These are phyloP conservation scores for Osmoderma eremita DNA, from an alignment of 2,888 invertebrate species.

Conservation along the genomic window DNA sequence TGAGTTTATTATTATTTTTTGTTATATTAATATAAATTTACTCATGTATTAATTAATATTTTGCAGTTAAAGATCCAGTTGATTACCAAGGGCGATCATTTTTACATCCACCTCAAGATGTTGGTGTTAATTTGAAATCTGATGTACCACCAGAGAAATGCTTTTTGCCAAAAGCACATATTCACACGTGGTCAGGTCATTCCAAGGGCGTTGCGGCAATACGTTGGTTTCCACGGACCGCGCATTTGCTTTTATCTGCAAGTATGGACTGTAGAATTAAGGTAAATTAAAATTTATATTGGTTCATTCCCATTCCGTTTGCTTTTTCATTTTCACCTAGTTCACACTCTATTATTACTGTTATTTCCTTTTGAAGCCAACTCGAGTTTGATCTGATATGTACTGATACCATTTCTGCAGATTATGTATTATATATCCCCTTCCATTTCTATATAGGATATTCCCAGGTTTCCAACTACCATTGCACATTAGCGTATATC, in stretches of 20 bases:
- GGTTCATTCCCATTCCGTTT: not conserved
- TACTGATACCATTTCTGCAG: no score
- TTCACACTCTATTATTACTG: not conserved
- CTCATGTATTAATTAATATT: constrained; percentile 39
- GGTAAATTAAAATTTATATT: constrained; percentile 62
- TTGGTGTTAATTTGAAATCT: constrained; percentile 87
- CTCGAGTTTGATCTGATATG: no score
- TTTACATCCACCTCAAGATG: constrained; percentile 91
- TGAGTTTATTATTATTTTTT: constrained; percentile 64
- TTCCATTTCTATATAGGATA: no score
- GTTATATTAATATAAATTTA: not conserved
- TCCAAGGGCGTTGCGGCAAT: constrained; percentile 95
- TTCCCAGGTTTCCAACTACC: no score
- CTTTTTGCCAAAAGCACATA: constrained; percentile 94
- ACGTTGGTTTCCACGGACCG: constrained; percentile 93
- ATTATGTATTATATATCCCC: no score
- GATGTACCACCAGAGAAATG: constrained; percentile 93
- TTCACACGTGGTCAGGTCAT: constrained; percentile 97
- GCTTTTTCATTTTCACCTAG: not conserved
- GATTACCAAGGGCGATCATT: constrained; percentile 98
- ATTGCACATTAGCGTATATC: no score
- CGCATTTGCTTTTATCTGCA: constrained; percentile 93
- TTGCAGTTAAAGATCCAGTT: constrained; percentile 85
- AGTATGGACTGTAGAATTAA: constrained; percentile 98
- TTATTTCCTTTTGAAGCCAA: no score